Percentiles rank a stretch among this genome's conserved stretches.
Conservation (phyloP, 1,140 invertebrate species). For the Solenopsis fugax region DNA sequence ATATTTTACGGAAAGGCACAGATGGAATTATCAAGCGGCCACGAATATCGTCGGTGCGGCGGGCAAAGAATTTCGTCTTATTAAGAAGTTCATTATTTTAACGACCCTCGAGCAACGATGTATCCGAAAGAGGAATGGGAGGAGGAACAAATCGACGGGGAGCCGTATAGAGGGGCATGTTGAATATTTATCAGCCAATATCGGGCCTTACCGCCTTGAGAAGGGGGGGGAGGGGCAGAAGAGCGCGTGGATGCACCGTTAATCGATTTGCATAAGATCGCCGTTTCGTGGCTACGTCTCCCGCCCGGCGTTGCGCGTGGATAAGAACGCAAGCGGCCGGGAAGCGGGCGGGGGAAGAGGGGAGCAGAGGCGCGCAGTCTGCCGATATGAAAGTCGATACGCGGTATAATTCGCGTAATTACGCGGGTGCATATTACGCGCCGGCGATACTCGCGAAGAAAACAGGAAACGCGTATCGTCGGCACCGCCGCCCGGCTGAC, state of each 20-base stretch:
- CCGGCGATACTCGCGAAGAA: constrained; percentile 49
- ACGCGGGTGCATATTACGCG: constrained; percentile 59
- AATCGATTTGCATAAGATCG: constrained; percentile 76
- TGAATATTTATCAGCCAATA: constrained; percentile 73
- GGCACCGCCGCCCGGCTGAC: neutral
- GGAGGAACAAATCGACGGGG: constrained; percentile 20
- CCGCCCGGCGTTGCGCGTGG: constrained; percentile 3
- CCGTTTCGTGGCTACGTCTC: constrained; percentile 33
- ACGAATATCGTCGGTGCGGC: neutral
- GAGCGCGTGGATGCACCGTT: constrained; percentile 70
- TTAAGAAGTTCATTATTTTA: constrained; percentile 66
- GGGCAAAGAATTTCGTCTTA: constrained; percentile 46
- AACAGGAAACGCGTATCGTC: constrained; percentile 58
- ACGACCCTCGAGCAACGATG: constrained; percentile 34
- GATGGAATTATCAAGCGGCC: neutral
- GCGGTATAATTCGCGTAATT: constrained; percentile 69
- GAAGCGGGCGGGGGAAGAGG: constrained; percentile 64
- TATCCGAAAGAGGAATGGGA: neutral
- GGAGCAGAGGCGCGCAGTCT: neutral
- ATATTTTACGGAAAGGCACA: neutral
- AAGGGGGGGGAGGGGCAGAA: neutral
- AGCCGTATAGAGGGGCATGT: constrained; percentile 6
- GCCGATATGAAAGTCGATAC: constrained; percentile 34
- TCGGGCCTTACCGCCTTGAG: constrained; percentile 31
- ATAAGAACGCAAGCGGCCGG: constrained; percentile 33